Conservation (phyloP, 2,113 vertebrate genomes). For the Periophthalmodon schlosseri region DNA sequence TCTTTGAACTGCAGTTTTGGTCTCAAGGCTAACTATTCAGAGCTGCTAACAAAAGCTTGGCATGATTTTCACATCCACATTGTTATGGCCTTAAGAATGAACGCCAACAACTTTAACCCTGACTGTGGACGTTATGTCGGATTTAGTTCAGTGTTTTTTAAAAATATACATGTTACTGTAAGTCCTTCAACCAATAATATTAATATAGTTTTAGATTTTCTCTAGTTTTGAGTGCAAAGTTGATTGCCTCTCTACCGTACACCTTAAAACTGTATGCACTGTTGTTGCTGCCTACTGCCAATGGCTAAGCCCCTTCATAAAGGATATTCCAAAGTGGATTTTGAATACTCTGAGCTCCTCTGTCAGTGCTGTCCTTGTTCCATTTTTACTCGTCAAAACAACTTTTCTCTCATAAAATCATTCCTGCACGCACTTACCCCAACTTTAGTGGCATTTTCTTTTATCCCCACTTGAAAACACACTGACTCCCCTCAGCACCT, state of each 20-base stretch:
- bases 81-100: not conserved
- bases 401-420: conserved; percentile 29
- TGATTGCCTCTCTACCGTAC: too few species aligned
- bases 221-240: too few species aligned
- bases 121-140: not conserved
- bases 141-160: not conserved
- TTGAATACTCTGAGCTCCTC: conserved; percentile 13
- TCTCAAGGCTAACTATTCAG: not conserved
- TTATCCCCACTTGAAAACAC: conserved; percentile 31
- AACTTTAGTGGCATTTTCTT: conserved; percentile 48
- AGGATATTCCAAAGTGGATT: conserved; percentile 18
- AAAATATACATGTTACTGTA: too few species aligned
- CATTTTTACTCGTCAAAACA: conserved; percentile 30
- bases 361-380: not conserved
- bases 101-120: not conserved
- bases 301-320: conserved; percentile 9
- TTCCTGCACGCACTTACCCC: conserved; percentile 29
- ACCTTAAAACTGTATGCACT: too few species aligned
- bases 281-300: not conserved
- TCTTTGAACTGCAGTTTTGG: not conserved
- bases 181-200: not conserved
- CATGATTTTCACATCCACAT: not conserved
- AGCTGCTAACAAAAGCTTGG: not conserved
- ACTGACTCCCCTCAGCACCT: conserved; percentile 17
- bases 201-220: not conserved